phyloP scores from a whole-genome alignment of 2,113 vertebrate genomes.

The Cnemophilus loriae region DNA sequence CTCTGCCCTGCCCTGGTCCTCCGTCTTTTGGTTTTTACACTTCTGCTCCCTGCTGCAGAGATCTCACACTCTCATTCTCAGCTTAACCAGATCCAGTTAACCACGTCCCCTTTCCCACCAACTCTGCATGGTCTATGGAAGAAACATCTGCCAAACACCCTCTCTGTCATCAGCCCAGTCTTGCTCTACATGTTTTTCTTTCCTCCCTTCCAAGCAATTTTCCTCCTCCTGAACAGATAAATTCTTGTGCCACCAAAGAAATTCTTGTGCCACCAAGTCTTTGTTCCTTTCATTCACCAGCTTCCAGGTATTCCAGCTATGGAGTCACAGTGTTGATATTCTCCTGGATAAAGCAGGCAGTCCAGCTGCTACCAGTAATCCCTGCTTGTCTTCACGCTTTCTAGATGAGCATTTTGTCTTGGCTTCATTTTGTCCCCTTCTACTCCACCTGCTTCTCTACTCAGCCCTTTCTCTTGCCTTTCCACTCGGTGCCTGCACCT shows the following conservation, averaged over 20 bases:
- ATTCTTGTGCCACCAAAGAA: neutral
- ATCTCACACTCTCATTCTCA: neutral
- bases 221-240: neutral
- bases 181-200: neutral
- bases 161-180: neutral
- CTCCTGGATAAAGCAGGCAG: neutral
- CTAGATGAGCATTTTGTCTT: neutral
- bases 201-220: neutral
- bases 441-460: neutral
- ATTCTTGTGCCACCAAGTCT: neutral
- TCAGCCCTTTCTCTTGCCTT: neutral
- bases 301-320: neutral
- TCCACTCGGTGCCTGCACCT: neutral
- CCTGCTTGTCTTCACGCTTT: neutral
- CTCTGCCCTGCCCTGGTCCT: neutral
- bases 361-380: neutral
- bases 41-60: neutral
- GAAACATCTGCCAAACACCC: neutral
- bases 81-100: neutral
- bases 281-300: neutral
- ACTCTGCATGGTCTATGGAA: accelerated
- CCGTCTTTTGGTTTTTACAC: neutral
- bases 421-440: neutral
- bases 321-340: neutral
- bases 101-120: neutral